phyloP scores from a whole-genome alignment of 2,797 vertebrate species.

The Rousettus madagascariensis region DNA sequence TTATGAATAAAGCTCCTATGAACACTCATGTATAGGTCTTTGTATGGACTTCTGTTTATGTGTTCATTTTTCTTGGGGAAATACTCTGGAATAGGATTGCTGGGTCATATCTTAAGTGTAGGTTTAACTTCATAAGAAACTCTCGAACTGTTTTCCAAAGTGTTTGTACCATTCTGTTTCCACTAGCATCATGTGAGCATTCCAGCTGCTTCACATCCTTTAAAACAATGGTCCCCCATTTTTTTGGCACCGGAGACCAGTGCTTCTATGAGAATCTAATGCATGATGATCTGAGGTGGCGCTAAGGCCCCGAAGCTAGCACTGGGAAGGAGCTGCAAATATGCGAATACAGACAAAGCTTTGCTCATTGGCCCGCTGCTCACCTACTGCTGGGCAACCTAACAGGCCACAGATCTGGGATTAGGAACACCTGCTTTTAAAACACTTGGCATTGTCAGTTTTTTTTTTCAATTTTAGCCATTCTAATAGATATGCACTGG shows the following conservation, averaged over 20 bases:
- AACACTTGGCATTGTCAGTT: background rate
- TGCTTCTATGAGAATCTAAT: too few species aligned
- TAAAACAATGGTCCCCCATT: background rate
- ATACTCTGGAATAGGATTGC: background rate
- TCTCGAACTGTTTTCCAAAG: background rate
- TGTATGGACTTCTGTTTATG: background rate
- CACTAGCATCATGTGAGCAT: background rate
- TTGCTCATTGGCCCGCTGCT: too few species aligned
- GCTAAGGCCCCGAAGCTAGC: too few species aligned
- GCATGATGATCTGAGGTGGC: too few species aligned
- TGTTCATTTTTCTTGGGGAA: constrained; percentile 50
- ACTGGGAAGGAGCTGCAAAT: too few species aligned
- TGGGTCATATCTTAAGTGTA: background rate
- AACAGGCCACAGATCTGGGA: too few species aligned
- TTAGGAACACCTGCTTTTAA: too few species aligned
- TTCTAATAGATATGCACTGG: background rate
- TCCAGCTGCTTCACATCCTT: background rate
- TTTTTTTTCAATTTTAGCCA: background rate
- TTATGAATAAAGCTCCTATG: background rate
- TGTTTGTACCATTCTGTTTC: background rate
- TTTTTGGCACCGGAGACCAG: too few species aligned
- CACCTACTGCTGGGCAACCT: too few species aligned
- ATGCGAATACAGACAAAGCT: too few species aligned
- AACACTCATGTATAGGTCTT: background rate
- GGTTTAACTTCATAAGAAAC: constrained; percentile 26